A percentile compares a stretch with the other conserved stretches of the same genome.
Evolutionary conservation across 2,797 vertebrate genomes (phyloP).

Genomic region (Ceryle rudis): DNA sequence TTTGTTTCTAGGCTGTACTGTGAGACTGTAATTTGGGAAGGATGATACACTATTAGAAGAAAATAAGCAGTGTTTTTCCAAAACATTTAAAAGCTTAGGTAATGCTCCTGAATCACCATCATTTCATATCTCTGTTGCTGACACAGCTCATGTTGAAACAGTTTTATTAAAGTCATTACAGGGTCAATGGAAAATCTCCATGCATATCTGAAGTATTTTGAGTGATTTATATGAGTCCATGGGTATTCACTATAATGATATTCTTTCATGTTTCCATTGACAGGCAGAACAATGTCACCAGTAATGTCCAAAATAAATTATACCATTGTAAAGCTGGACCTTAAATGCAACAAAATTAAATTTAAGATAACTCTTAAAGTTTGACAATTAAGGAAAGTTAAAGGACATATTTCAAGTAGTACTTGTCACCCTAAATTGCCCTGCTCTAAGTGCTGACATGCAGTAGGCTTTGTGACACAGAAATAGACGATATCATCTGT

Average conservation of each 20-base stretch:
- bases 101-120: not conserved
- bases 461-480: not conserved
- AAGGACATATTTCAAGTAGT: constrained; percentile 24
- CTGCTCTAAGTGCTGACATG: not conserved
- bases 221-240: constrained; percentile 45
- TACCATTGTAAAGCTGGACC: not conserved
- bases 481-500: not conserved
- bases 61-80: constrained; percentile 9
- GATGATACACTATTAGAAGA: not conserved
- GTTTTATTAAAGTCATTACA: constrained; percentile 65
- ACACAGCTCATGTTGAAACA: constrained; percentile 42
- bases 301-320: constrained; percentile 65
- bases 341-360: constrained; percentile 52
- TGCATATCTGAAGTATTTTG: constrained; percentile 11
- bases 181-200: constrained; percentile 58
- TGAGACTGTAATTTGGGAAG: not conserved
- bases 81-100: not conserved
- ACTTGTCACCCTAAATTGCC: not conserved
- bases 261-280: constrained; percentile 35
- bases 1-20: not conserved
- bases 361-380: constrained; percentile 40
- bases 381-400: constrained; percentile 45
- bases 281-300: constrained; percentile 41
- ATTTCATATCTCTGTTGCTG: constrained; percentile 25
- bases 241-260: constrained; percentile 43